Percentiles rank a stretch among this genome's conserved stretches.
phyloP scores from a whole-genome alignment of 2,797 vertebrate species.

The Diplodus puntazzo region DNA sequence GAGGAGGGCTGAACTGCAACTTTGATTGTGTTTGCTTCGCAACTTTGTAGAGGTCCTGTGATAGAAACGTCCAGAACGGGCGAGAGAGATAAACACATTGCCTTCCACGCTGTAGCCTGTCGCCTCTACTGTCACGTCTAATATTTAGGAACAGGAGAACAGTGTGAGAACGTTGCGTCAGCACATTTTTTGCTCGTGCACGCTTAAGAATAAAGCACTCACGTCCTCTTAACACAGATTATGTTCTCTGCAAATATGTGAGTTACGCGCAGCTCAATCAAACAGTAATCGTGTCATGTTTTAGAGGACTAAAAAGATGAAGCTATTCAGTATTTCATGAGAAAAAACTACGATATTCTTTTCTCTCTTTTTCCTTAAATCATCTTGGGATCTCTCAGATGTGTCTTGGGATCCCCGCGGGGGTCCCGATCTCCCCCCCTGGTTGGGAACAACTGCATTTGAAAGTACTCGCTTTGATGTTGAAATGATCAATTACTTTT shows the following conservation, averaged over 20 bases:
- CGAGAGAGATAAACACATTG: neutral
- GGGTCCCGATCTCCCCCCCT: neutral
- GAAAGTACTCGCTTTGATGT: slow-evolving; percentile 33
- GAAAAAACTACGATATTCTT: neutral
- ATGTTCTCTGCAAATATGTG: too few species aligned
- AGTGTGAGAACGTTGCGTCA: neutral
- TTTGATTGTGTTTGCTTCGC: neutral
- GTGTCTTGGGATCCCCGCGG: neutral
- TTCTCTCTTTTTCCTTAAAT: slow-evolving; percentile 6
- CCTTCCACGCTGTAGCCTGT: too few species aligned
- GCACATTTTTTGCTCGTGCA: neutral
- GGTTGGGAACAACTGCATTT: neutral
- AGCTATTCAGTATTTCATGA: slow-evolving; percentile 23
- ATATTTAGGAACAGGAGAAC: too few species aligned
- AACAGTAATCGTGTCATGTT: neutral
- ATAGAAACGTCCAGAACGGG: too few species aligned
- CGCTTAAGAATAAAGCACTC: neutral
- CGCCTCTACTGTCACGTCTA: too few species aligned
- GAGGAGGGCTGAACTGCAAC: neutral
- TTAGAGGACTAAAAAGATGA: slow-evolving; percentile 5
- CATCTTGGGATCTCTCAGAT: slow-evolving; percentile 9
- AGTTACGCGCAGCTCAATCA: neutral
- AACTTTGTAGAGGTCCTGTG: neutral
- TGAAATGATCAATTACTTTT: slow-evolving; percentile 11
- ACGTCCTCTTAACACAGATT: neutral